Evolutionary conservation across 2,888 invertebrate species (phyloP), one percentile per base, ranked within the genome.

Genomic region (Noctua janthe): DNA sequence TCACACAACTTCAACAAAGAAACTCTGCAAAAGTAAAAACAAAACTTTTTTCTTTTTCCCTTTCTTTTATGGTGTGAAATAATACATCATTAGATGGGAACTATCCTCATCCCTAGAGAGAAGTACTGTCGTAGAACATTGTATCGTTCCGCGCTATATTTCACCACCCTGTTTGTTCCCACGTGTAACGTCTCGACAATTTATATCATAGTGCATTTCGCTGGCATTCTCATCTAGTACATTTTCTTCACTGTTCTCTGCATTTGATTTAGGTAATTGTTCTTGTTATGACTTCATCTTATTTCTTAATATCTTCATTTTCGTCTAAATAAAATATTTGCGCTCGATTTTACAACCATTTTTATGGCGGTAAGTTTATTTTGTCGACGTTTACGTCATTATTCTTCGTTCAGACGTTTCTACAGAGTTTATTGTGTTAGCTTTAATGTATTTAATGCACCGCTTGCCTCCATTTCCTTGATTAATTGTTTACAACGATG

Each of bases 201-300:
- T 88, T 88, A 86, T 85, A 82, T 88, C 56, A 79, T 71, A 78
- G 67, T 86, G 88, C 79, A 88, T 82, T 86, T 77, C 56, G 11
- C 69, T 39, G 20, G 54, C 66, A 71, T 71, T 84, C 70, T 75
- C 39, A 29, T 54, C 66, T 67, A 35, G 39, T 79, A 79, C 54
- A 73, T 71, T 84, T 39, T 71, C 59, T 67, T 64, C 62, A 17
- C 39, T 74, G 15, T 81, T 67, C 39, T 29, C 59, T 74, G 43
- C 35, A 56, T 71, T 74, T 51, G 75, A 64, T 79, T 67, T 87
- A n/a, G n/a, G n/a, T n/a, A 67, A 76, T 78, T 84, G 51, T 71
- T n/a, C 20, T 49, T 39, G 56, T 47, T 39, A 70, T 8, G 39
- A 71, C 62, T 59, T 54, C 4, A 8, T 59, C 43, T 71, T n/a